Evolutionary conservation across 2,113 vertebrate genomes (phyloP).

Genomic region (Dicrurus megarhynchus): DNA sequence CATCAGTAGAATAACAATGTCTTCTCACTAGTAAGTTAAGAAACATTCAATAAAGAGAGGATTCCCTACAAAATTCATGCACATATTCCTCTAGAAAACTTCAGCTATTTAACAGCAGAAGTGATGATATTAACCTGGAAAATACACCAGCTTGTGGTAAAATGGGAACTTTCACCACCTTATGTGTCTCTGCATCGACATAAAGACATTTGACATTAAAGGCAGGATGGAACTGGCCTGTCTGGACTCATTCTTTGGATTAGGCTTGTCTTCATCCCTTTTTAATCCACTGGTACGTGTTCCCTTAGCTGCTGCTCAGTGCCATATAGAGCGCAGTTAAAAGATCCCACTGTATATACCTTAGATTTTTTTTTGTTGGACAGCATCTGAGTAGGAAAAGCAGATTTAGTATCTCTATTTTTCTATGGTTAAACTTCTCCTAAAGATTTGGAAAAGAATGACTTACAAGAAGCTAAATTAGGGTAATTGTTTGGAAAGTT

Average conservation of each 20-base stretch:
- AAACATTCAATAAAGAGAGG: background rate
- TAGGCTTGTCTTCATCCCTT: background rate
- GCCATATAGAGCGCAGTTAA: background rate
- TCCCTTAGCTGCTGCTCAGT: background rate
- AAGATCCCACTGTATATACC: background rate
- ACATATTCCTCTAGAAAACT: background rate
- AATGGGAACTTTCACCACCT: background rate
- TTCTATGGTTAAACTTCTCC: background rate
- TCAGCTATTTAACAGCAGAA: background rate
- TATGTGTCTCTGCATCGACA: background rate
- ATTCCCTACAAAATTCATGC: background rate
- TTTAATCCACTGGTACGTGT: background rate
- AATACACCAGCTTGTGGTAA: background rate
- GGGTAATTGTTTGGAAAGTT: slow-evolving; percentile 86
- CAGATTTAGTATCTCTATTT: background rate
- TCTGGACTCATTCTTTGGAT: background rate
- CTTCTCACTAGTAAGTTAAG: background rate
- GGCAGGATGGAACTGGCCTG: background rate
- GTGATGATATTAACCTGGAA: background rate
- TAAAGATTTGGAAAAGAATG: background rate
- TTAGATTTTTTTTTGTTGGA: background rate
- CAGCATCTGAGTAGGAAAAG: background rate
- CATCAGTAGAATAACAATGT: background rate
- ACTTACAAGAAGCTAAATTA: slow-evolving; percentile 84
- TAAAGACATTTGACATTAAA: background rate